Base-by-base conservation (phyloP, 2,797 vertebrate genomes). In the Leontocebus nigricollis region DNA sequence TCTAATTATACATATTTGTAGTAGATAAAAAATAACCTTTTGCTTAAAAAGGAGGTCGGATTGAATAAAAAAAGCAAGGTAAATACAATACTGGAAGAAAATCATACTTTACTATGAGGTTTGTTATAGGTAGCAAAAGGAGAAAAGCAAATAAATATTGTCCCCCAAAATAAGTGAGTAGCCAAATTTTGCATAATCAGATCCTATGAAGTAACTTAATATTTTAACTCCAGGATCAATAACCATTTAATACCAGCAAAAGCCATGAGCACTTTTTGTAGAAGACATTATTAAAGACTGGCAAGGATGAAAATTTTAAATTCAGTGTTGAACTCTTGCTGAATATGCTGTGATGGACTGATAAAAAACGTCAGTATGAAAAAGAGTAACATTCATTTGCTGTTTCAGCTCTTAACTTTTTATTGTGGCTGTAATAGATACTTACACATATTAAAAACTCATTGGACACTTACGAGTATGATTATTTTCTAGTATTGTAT, bases 11-110 rank as follows among this genome's bases (percentile, higher is more conserved):
- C 1, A 24, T 10, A 17, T 89, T 83, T n/a, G 4, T 79, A 10
- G 76, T 55, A 27, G 20, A 46, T 77, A 88, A 81, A 96, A 72
- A 90, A 70, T 19, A 92, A 90, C 61, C 95, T 93, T 17, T 7
- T 73, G 0, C 44, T 22, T 88, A 20, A 93, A 93, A 96, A 76
- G 12, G 9, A 44, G 55, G 64, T 36, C 5, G 1, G 7, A 88
- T 19, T 61, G 33, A 88, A 86, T 57, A 0, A 73, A 82, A 81
- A 73, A 11, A 96, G 48, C 59, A 9, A 46, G 11, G 55, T 72
- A 90, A 94, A 64, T 10, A 77, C 2, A n/a, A 87, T 14, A 33
- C 7, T 79, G 22, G 2, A 4, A 79, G 94, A 55, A 9, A 52
- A n/a, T n/a, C 5, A 50, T 20, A 48, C 36, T 88, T 92, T 79